phyloP scores from a whole-genome alignment of 2,113 vertebrate genomes.

The Chaenogobius annularis region DNA sequence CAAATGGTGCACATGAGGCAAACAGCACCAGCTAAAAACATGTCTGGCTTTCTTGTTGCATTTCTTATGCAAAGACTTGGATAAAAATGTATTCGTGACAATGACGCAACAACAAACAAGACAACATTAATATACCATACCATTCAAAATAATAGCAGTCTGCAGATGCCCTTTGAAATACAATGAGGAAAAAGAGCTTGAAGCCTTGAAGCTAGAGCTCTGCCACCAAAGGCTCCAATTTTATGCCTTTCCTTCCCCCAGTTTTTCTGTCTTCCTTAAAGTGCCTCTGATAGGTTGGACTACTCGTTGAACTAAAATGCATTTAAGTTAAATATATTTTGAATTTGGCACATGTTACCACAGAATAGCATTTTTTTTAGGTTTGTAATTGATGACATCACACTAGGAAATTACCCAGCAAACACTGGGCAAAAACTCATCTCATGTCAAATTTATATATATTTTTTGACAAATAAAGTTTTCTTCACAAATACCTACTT shows the following conservation, averaged over 20 bases:
- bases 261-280: conserved; percentile 9
- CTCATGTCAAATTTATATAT: too few species aligned
- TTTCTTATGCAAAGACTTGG: neutral
- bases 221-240: neutral
- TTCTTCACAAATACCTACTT: too few species aligned
- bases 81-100: neutral
- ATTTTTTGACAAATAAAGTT: too few species aligned
- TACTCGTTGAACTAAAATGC: too few species aligned
- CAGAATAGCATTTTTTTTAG: too few species aligned
- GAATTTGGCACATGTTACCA: too few species aligned
- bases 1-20: neutral
- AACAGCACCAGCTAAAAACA: neutral
- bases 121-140: neutral
- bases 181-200: neutral
- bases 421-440: too few species aligned
- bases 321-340: too few species aligned
- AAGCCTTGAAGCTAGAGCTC: neutral
- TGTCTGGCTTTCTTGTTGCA: neutral
- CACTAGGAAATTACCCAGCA: too few species aligned
- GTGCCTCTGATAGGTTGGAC: too few species aligned
- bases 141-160: neutral
- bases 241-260: neutral
- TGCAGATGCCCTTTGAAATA: neutral
- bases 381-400: too few species aligned
- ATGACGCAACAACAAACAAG: conserved; percentile 8